These are phyloP conservation scores for Calliphora vicina DNA, from an alignment of 1,140 invertebrate genomes.

Conservation along the genomic window DNA sequence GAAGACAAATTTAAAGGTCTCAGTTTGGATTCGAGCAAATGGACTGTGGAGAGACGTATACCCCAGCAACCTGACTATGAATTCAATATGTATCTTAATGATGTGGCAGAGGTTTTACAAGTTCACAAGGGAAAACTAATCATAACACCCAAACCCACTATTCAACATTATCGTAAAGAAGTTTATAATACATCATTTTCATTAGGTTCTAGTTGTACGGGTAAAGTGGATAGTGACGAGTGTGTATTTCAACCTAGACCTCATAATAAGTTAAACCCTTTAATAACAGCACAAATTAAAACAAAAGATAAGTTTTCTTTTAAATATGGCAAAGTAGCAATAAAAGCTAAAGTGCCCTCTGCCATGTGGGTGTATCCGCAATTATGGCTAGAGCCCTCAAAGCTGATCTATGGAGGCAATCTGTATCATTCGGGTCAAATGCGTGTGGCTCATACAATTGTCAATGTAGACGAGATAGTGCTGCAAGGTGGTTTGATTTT, in stretches of 20 bases:
- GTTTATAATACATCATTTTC: conserved; percentile 46
- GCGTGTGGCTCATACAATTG: conserved; percentile 63
- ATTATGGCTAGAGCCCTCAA: conserved; percentile 65
- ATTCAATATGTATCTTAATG: conserved; percentile 73
- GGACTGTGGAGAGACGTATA: conserved; percentile 62
- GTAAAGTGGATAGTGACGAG: conserved; percentile 52
- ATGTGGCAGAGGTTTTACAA: conserved; percentile 66
- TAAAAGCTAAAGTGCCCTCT: conserved; percentile 74
- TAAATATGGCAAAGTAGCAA: conserved; percentile 74
- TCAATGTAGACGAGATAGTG: conserved; percentile 60
- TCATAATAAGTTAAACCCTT: conserved; percentile 65
- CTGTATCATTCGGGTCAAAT: conserved; percentile 65
- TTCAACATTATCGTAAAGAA: conserved; percentile 63
- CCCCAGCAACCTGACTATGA: conserved; percentile 65
- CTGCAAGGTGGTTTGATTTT: conserved; percentile 61
- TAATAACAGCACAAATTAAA: conserved; percentile 70
- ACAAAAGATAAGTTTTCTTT: conserved; percentile 71
- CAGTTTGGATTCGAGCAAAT: conserved; percentile 51
- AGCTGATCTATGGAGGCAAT: conserved; percentile 59
- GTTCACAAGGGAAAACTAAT: conserved; percentile 66
- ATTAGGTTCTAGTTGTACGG: conserved; percentile 64
- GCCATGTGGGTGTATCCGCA: conserved; percentile 78
- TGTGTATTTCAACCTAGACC: conserved; percentile 59
- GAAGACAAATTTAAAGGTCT: conserved; percentile 65
- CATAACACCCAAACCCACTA: conserved; percentile 67